Evolutionary conservation across 1,140 invertebrate genomes (phyloP), one percentile per base, ranked within the genome.

Genomic region (Mamestra configurata): DNA sequence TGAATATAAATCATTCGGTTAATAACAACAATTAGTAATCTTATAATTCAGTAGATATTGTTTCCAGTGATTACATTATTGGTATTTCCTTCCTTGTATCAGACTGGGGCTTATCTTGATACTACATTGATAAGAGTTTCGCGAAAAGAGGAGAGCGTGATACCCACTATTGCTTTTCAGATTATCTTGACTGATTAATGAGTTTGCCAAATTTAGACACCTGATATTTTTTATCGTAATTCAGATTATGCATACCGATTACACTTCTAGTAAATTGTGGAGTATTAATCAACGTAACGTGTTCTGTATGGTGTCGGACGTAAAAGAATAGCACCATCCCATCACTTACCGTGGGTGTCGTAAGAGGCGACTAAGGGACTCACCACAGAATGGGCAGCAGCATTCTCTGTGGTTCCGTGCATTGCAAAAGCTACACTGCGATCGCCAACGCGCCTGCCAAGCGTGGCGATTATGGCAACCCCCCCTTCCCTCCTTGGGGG

Each of bases 131-230:
- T 77, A 77, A 68, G 31, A 40, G 61, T 66, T 77, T 77, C 53
- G 46, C 75, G 35, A 53, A 68, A 77, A 66, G 75, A 68, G 46
- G 11, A 53, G 46, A 68, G n/a, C 35, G 24, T 77, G 75, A 68
- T 75, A 75, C 27, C 31, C 8, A 27, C 37, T 80, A 66, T 75
- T 22, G 18, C 7, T 57, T 43, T 75, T 20, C 15, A 57, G 53
- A 68, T 80, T 53, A 66, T 77, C 61, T 66, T 49, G 31, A 55
- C n/a, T 43, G 77, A 79, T 79, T 71, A 79, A 31, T 77, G 35
- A 64, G 13, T 81, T 77, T 55, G 35, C 79, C 64, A 37, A 80
- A 71, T 75, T 35, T 27, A 20, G 40, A 40, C 15, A 77, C 20
- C 22, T 77, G 27, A 51, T 27, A 66, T 37, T 73, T 40, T 20